Conservation (phyloP, 2,888 invertebrate species). For the Schizaphis graminum region DNA sequence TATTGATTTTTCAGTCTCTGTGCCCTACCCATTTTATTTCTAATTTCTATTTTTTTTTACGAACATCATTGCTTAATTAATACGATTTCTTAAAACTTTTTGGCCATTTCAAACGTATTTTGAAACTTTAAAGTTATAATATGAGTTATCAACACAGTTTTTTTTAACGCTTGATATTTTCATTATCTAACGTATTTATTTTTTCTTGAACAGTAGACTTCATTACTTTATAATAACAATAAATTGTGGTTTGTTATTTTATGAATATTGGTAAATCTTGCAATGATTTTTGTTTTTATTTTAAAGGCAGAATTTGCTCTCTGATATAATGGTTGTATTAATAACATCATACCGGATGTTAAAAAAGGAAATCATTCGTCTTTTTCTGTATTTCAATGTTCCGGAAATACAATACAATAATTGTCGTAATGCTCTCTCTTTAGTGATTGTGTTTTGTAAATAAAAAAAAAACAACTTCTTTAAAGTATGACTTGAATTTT, state of each 20-base stretch:
- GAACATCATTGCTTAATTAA: background rate
- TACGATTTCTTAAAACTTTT: background rate
- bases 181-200: background rate
- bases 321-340: background rate
- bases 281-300: background rate
- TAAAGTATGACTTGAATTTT: background rate
- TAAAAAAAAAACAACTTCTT: background rate
- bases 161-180: background rate
- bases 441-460: conserved; percentile 10
- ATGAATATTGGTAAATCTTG: background rate
- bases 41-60: background rate
- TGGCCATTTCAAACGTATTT: background rate
- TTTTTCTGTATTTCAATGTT: background rate
- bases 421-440: background rate
- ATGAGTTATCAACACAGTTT: background rate
- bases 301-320: background rate
- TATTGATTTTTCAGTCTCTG: background rate
- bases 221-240: background rate
- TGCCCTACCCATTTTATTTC: background rate
- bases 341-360: conserved; percentile 42
- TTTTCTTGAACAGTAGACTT: background rate
- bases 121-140: background rate
- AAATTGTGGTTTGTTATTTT: background rate
- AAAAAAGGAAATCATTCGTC: conserved; percentile 40
- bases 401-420: background rate